Base-by-base conservation (phyloP, 2,888 invertebrate species). In the Drosophila multiciliata region DNA sequence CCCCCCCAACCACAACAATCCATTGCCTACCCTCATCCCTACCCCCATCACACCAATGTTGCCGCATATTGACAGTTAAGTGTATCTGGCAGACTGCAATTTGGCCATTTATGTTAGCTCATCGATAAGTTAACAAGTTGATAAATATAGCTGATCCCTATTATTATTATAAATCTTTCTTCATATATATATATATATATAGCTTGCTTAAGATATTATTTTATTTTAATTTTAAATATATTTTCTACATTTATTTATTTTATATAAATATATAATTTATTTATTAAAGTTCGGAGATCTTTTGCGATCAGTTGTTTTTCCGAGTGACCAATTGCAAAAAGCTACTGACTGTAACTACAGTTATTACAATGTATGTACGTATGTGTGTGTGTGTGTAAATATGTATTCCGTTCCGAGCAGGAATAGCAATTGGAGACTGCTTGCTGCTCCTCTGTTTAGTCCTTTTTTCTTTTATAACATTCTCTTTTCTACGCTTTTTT, bases 401-500 rank as follows among this genome's bases (percentile, higher is more conserved):
- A 38, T 29, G 32, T 26, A 50, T 42, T 26, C 1, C 35, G n/a
- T 53, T 9, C 11, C 40, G 6, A 40, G 11, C 48, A 40, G 45
- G 3, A 38, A 23, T 6, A 52, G 63, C 23, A 9, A 6, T 38
- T 29, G 42, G 38, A 76, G 38, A 35, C 55, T 62, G 57, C 36
- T 73, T 7, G 45, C 45, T 23, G 45, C 20, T 63, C 49, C 62
- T 52, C 71, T 38, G 49, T 63, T 59, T 73, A 75, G 55, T 49
- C 66, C 66, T 70, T 62, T 45, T 55, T 53, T 49, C 29, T 71
- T 80, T 69, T 62, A 55, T 54, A 38, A 54, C 17, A 12, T 52
- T 48, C 62, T 63, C 26, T n/a, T 29, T 33, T 11, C 42, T 52
- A 54, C 40, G 52, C 57, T 29, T 38, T 40, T 54, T 23, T 42